Evolutionary conservation across 1,140 invertebrate species (phyloP), one percentile per base, ranked within the genome.

Genomic region (Solen grandis): DNA sequence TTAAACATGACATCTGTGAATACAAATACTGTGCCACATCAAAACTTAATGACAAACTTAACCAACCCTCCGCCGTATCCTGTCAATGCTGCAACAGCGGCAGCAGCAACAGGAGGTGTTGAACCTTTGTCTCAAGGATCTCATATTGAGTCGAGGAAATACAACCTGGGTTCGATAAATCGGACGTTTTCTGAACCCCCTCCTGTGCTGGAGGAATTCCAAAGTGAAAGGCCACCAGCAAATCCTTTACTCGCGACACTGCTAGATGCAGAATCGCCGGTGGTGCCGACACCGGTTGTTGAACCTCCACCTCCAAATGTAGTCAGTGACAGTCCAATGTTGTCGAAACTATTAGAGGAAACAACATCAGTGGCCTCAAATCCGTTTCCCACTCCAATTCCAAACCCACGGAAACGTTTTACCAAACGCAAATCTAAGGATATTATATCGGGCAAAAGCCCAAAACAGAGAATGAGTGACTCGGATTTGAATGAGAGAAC

Each of bases 341-440:
- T 93, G 68, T 92, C 92, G 81, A 91, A 86, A 82, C 87, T 93
- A 54, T 83, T 93, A 25, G 91, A 91, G 74, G 92, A 92, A 83
- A 84, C 90, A 22, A 89, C 90, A 16, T 85, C 89, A 33, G 88
- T 90, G 13, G 83, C 84, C 36, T 83, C 88, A 31, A 84, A 68
- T 46, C 72, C 87, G 50, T 72, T 81, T 35, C 82, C 65, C 14
- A 46, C 41, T 38, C 65, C 57, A 83, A 84, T 60, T 65, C 75
- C 65, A 79, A 86, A 60, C 66, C 82, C 79, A 25, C 69, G 76
- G 2, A 89, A 86, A 81, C 82, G 63, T 35, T 35, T 72, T 25
- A 81, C 31, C 82, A 86, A 89, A 80, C 81, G 87, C 38, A 80
- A 80, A 65, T 80, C 77, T 19, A 81, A 81, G 50, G 79, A 74